Evolutionary conservation across 2,113 vertebrate species (phyloP), one percentile per base, ranked within the genome.

Genomic region (Picathartes gymnocephalus): DNA sequence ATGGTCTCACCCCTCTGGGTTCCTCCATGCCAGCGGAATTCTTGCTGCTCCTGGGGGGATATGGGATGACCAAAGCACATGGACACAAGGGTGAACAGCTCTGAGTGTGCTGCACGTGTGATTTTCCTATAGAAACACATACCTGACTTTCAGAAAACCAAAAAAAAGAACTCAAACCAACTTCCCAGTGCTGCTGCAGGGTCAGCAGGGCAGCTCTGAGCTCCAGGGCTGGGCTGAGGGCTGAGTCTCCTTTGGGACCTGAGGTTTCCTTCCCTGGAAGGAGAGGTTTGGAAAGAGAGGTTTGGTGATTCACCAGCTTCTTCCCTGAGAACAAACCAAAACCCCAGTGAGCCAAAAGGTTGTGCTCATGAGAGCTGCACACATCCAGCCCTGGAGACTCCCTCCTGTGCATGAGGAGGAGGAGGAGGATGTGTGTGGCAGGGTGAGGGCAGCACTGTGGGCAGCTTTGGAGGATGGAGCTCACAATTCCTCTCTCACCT

Each of bases 81-180:
- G 37, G 53, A 16, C 4, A 4, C 0, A 0, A 1, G 5, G 19
- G 28, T 37, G 51, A 56, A 6, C 10, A n/a, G 60, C 50, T 53
- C 82, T 9, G 31, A 33, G 69, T 1, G 0, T 72, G 48, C 28
- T 5, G 4, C 17, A 25, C 15, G 3, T 53, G 60, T 19, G 71
- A 62, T 69, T 79, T 61, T 39, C 31, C n/a, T 54, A 4, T 3
- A 13, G 44, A 45, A 73, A 62, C 64, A 48, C 40, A 13, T 2
- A 33, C 6, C 19, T 31, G 45, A 64, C 7, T 45, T 84, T n/a
- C 33, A 73, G 56, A 37, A 60, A 66, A 66, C 24, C 20, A 23
- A 5, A 23, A 23, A 5, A 23, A 42, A 57, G 9, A 11, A 24
- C 40, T 66, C 57, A 31, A 57, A 40, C 17, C 16, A 71, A 1